Percentiles rank a stretch among this genome's conserved stretches.
phyloP scores from a whole-genome alignment of 2,888 invertebrate species.

The Orchestes rusci region DNA sequence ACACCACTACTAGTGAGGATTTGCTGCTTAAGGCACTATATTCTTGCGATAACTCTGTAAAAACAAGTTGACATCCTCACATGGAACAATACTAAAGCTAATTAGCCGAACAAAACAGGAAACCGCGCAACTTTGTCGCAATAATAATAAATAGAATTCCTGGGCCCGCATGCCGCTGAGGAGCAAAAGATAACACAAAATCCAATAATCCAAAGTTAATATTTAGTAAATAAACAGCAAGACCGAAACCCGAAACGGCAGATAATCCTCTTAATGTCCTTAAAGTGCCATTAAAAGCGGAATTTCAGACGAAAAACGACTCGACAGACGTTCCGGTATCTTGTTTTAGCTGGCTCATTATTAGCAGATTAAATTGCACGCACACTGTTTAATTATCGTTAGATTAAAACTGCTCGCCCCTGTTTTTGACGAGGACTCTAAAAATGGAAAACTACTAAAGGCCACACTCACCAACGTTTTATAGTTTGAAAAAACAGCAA shows the following conservation, averaged over 20 bases:
- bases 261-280: conserved; percentile 23
- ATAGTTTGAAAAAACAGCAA: no score
- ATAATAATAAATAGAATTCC: conserved; percentile 1
- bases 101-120: not conserved
- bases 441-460: no score
- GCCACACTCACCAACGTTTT: no score
- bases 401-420: no score
- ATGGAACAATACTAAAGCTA: not conserved
- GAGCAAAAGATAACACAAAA: conserved; percentile 20
- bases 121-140: not conserved
- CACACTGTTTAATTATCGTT: no score
- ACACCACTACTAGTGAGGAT: no score
- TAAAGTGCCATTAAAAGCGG: conserved; percentile 21
- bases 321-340: conserved; percentile 33
- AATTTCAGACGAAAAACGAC: conserved; percentile 23
- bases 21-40: no score
- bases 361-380: conserved; percentile 41
- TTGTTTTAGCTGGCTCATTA: conserved; percentile 42
- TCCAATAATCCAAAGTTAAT: conserved; percentile 23
- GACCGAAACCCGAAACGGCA: conserved; percentile 23
- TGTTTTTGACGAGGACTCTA: no score
- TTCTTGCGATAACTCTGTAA: no score
- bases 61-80: no score
- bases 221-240: conserved; percentile 24
- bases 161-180: no score